Percentiles rank a stretch among this genome's conserved stretches.
Conservation (phyloP, 2,888 invertebrate genomes). For the Lacanobia oleracea region DNA sequence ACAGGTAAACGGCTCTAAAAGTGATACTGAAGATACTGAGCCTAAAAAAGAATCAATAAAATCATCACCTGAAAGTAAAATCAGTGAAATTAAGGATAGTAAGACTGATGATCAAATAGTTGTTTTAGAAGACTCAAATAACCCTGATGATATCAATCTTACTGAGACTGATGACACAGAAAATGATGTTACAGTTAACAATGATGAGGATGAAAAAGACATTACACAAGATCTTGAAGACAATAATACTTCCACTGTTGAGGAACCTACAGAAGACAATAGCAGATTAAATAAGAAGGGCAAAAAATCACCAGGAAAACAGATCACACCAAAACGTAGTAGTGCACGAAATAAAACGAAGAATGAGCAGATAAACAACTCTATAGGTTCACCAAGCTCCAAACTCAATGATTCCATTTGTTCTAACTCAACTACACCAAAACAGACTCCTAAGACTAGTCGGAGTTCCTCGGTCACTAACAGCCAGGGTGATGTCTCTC, state of each 20-base stretch:
- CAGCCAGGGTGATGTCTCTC: constrained; percentile 75
- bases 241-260: constrained; percentile 30
- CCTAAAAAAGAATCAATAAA: constrained; percentile 18
- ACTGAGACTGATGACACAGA: constrained; percentile 21
- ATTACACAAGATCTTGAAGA: neutral
- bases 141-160: constrained; percentile 47
- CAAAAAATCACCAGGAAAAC: constrained; percentile 41
- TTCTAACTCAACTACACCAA: constrained; percentile 74
- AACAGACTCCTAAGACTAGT: constrained; percentile 67
- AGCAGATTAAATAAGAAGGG: constrained; percentile 35
- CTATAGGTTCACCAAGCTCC: constrained; percentile 71
- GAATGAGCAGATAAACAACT: constrained; percentile 71
- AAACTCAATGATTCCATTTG: constrained; percentile 75
- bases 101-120: constrained; percentile 52
- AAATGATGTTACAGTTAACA: constrained; percentile 24
- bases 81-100: constrained; percentile 31
- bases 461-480: constrained; percentile 76
- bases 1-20: constrained; percentile 48
- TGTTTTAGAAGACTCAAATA: constrained; percentile 70
- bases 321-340: constrained; percentile 77
- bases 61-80: constrained; percentile 47
- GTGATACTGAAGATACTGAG: constrained; percentile 43
- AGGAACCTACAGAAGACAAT: constrained; percentile 24
- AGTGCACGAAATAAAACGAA: constrained; percentile 75
- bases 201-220: constrained; percentile 32